These are phyloP conservation scores for Halichoerus grypus DNA, from an alignment of 2,113 vertebrate genomes.

Conservation along the genomic window DNA sequence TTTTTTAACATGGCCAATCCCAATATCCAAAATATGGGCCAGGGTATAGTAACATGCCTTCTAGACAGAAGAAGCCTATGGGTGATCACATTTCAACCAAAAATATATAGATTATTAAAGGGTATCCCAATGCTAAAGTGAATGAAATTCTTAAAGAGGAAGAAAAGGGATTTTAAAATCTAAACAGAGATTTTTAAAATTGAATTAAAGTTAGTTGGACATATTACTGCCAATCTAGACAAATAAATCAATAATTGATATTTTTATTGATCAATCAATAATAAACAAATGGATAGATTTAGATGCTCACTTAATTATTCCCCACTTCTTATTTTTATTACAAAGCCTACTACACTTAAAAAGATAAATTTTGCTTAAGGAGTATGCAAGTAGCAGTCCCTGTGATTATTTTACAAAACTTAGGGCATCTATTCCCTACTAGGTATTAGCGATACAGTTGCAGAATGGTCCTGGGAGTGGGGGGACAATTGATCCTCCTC, in stretches of 20 bases:
- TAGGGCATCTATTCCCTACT: not conserved
- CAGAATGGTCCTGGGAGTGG: not conserved
- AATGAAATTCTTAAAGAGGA: not conserved
- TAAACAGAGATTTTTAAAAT: not conserved
- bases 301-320: not conserved
- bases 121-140: not conserved
- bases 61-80: not conserved
- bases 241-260: not conserved
- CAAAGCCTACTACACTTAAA: too few species aligned
- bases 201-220: not conserved
- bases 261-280: not conserved
- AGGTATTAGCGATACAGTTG: not conserved
- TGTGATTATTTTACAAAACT: not conserved
- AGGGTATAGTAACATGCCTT: not conserved
- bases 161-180: not conserved
- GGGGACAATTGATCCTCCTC: not conserved
- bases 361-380: not conserved
- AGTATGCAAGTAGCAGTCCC: not conserved
- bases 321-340: not conserved
- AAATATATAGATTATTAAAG: not conserved
- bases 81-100: not conserved
- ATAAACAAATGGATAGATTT: not conserved
- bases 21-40: not conserved
- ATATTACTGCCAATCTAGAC: not conserved
- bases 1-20: not conserved